Conservation (phyloP, 2,888 invertebrate genomes). For the Dynastes tityus region DNA sequence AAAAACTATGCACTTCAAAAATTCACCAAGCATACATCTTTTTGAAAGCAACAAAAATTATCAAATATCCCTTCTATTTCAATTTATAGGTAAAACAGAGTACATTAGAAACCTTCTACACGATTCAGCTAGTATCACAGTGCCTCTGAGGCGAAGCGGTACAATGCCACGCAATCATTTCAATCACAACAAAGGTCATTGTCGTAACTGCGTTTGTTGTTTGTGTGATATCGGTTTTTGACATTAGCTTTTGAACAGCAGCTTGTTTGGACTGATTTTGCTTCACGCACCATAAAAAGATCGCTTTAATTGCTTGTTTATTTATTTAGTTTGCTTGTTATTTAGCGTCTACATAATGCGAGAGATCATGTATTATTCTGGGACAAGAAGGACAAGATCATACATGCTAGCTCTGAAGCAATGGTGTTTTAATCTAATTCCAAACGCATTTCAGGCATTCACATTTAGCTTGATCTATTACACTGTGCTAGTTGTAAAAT, state of each 20-base stretch:
- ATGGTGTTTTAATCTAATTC: too few relatives aligned
- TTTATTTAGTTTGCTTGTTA: not conserved
- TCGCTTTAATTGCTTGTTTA: conserved; percentile 13
- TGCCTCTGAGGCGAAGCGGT: conserved; percentile 66
- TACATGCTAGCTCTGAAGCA: too few relatives aligned
- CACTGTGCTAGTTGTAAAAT: too few relatives aligned
- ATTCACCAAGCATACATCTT: too few relatives aligned
- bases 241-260: too few relatives aligned
- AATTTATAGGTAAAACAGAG: conserved; percentile 67
- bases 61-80: conserved; percentile 20
- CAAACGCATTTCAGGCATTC: too few relatives aligned
- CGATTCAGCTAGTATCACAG: conserved; percentile 69
- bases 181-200: conserved; percentile 67
- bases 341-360: not conserved
- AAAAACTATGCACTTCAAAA: too few relatives aligned
- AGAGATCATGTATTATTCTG: too few relatives aligned
- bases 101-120: conserved; percentile 69
- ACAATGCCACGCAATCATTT: conserved; percentile 68
- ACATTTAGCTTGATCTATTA: too few relatives aligned
- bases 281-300: not conserved
- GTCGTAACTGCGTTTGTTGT: not conserved
- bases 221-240: not conserved
- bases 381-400: too few relatives aligned
- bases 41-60: too few relatives aligned
- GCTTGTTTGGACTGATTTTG: too few relatives aligned